Base-by-base conservation (phyloP, 2,888 invertebrate genomes). In the Anodontia alba region DNA sequence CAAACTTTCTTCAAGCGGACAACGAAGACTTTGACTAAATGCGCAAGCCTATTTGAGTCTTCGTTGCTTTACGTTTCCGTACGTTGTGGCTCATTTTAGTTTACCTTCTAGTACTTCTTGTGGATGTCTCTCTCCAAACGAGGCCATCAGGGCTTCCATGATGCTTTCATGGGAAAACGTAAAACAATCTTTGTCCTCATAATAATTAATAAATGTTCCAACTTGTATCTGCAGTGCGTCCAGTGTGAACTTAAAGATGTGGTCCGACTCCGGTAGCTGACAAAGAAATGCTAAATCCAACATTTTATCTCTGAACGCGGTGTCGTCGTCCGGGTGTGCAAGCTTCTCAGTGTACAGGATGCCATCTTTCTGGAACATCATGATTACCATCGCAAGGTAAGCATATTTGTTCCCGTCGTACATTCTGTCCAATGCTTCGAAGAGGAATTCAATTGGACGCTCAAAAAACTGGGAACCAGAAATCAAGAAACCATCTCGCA, bases 331-430 rank as follows among this genome's bases (percentile, higher is more conserved):
- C 38, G 46, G 46, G 12, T 38, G n/a, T 69, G 79, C 46, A 17
- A 83, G 51, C 69, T 81, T 83, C 67, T 70, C 71, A 7, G 29
- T 68, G 38, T 73, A 83, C 17, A 86, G 46, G 2, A 86, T 81
- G n/a, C 77, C 86, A 23, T 86, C 86, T 71, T 83, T 86, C 78
- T 86, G 83, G 43, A 86, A 81, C 86, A 86, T 81, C 73, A 86
- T 75, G 20, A 80, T 42, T 0, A 81, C 83, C 70, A 86, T 69
- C 8, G 75, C 86, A 0, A 86, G 80, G 62, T 83, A 86, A n/a
- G 79, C 76, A 43, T 83, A 80, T 36, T 86, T 86, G 29, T 83
- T 81, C 0, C 81, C 81, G 23, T 86, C 83, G 51, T 83, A 86
- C 69, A 86, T 76, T 10, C 71, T 67, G 71, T 83, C 81, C 10